phyloP scores from a whole-genome alignment of 1,140 invertebrate species.

The Dendrolimus kikuchii region DNA sequence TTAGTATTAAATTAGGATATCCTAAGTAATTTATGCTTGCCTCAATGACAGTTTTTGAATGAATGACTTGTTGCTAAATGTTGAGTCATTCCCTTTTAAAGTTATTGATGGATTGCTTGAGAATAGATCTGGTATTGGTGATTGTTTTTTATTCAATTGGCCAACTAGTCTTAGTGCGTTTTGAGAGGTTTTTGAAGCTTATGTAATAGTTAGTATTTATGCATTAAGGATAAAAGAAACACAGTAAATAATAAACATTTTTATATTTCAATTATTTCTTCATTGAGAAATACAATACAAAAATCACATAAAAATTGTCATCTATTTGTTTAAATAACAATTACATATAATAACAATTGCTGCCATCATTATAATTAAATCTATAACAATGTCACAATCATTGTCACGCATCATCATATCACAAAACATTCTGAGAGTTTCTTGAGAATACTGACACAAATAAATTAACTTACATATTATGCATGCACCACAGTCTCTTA shows the following conservation, averaged over 20 bases:
- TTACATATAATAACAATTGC: slow-evolving; percentile 34
- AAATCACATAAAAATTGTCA: slow-evolving; percentile 53
- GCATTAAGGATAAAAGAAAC: slow-evolving; percentile 8
- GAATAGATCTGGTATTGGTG: too few species aligned
- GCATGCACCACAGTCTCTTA: slow-evolving; percentile 62
- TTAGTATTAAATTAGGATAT: too few species aligned
- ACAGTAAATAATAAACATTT: slow-evolving; percentile 22
- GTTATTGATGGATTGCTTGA: too few species aligned
- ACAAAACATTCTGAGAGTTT: slow-evolving; percentile 37
- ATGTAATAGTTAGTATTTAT: too few species aligned
- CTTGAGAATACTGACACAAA: slow-evolving; percentile 64
- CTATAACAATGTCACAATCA: slow-evolving; percentile 38
- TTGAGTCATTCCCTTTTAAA: too few species aligned
- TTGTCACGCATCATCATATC: slow-evolving; percentile 28
- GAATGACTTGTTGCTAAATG: too few species aligned
- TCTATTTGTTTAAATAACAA: slow-evolving; percentile 40
- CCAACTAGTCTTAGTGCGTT: too few species aligned
- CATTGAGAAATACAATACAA: slow-evolving; percentile 39
- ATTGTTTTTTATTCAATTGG: too few species aligned
- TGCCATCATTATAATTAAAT: slow-evolving; percentile 23
- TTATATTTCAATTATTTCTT: slow-evolving; percentile 33
- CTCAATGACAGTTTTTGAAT: too few species aligned
- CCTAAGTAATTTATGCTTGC: too few species aligned
- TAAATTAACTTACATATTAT: slow-evolving; percentile 62
- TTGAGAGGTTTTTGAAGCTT: too few species aligned